Evolutionary conservation across 2,888 invertebrate genomes (phyloP), one percentile per base, ranked within the genome.

Genomic region (Formica aserva): DNA sequence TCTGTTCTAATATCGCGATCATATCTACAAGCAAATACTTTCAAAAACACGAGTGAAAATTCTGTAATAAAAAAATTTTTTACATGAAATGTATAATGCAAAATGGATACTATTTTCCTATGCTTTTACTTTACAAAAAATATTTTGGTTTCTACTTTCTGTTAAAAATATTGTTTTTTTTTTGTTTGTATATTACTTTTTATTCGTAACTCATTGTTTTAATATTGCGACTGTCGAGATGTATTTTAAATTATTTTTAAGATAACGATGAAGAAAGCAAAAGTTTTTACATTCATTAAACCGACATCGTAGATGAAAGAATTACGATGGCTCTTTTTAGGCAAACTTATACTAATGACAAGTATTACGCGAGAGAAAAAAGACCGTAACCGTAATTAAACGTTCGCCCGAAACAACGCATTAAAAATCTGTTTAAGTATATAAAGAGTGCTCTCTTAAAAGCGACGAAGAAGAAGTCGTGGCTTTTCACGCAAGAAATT

Each of bases 401-500:
- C 38, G 26, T 41, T 45, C 35, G 15, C 32, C 22, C 15, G 29
- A 62, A 22, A 45, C 48, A 26, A 18, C 35, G 18, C 35, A 32
- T 18, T 55, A 13, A 38, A 15, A 52, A 67, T 77, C 52, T 52
- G 18, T 35, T 66, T n/a, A 29, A 5, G 55, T 67, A 29, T 52
- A 52, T 18, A 48, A 6, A 52, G 8, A 55, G 41, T 55, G 32
- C 29, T 55, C 38, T 29, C 38, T 55, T 35, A n/a, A n/a, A 67
- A 67, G 29, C 35, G 11, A 55, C 55, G 67, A 9, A 38, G n/a
- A 77, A 29, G 29, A 38, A 41, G n/a, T 26, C 29, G 35, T 38
- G 38, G n/a, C 38, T 75, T 48, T 18, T 5, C 41, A 13, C 41
- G 67, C 71, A 81, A 82, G 77, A 80, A 78, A 83, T 74, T 88